Base-by-base conservation (phyloP, 2,113 vertebrate genomes). In the Ochotona princeps region DNA sequence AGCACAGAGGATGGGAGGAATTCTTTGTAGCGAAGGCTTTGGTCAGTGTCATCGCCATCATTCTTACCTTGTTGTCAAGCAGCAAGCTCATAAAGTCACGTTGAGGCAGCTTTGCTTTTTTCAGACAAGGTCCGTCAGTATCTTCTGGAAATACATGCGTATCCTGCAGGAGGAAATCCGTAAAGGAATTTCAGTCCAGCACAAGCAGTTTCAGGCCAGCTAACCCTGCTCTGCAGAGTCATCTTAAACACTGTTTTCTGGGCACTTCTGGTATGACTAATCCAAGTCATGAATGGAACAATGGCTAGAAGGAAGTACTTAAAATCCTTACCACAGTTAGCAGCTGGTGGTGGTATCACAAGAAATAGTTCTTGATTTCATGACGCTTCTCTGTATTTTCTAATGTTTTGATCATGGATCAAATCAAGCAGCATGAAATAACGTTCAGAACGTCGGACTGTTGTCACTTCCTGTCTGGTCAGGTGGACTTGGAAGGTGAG, bases 351-450 rank as follows among this genome's bases (percentile, higher is more conserved):
- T 60, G 47, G 32, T 83, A 60, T 25, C 17, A 13, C 5, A 91
- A 91, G 21, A 83, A 91, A 84, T 60, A 14, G 76, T 76, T 76
- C 61, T 67, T 69, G n/a, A 87, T 80, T 73, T 87, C 44, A 61
- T 60, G 87, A 26, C 73, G 57, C 20, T 66, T 65, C 72, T 73
- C 28, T 80, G 20, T 23, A 35, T 51, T 81, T 87, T 54, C 75
- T 30, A 80, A 80, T 10, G 13, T 49, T 81, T 81, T 73, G 0
- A 80, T 65, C 8, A 61, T 63, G 38, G 70, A 35, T 8, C 26
- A 94, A 81, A 79, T 81, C 32, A 86, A 75, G 90, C 15, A 57
- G 18, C 23, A 79, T 73, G 4, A 65, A 65, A 66, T 61, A 38
- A 26, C 82, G 82, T 61, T 49, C 76, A 72, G 44, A 90, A 63